These are phyloP conservation scores for Eledone cirrhosa DNA, from an alignment of 2,888 invertebrate species.

Conservation along the genomic window DNA sequence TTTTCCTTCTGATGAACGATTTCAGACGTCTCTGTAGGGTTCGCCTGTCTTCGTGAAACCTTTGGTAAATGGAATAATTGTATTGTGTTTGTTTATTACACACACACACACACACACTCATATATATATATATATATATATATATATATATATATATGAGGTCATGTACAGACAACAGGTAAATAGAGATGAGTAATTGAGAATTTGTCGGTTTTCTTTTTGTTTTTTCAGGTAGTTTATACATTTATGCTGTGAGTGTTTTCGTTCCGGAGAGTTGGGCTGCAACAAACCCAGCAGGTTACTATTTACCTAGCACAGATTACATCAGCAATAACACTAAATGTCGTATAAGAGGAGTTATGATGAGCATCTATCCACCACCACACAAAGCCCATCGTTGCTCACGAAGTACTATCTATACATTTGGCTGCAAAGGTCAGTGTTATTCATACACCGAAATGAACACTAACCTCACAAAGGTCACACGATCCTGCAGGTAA, in stretches of 20 bases:
- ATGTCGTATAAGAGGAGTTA: background rate
- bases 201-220: background rate
- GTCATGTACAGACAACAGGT: too few relatives aligned
- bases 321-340: constrained; percentile 1
- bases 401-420: background rate
- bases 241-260: constrained; percentile 21
- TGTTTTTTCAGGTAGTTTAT: constrained; percentile 15
- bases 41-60: too few relatives aligned
- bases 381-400: background rate
- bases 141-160: too few relatives aligned
- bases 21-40: too few relatives aligned
- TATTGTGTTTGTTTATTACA: too few relatives aligned
- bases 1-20: background rate
- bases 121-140: too few relatives aligned
- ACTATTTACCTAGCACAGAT: background rate
- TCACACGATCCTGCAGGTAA: constrained; percentile 25
- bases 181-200: too few relatives aligned
- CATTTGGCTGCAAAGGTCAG: constrained; percentile 24
- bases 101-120: too few relatives aligned
- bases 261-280: background rate
- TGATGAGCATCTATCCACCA: constrained; percentile 21
- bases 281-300: background rate
- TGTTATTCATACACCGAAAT: constrained; percentile 23
- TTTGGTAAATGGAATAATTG: too few relatives aligned
- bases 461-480: constrained; percentile 7